phyloP scores from a whole-genome alignment of 2,113 vertebrate genomes.

The Hiodon alosoides region DNA sequence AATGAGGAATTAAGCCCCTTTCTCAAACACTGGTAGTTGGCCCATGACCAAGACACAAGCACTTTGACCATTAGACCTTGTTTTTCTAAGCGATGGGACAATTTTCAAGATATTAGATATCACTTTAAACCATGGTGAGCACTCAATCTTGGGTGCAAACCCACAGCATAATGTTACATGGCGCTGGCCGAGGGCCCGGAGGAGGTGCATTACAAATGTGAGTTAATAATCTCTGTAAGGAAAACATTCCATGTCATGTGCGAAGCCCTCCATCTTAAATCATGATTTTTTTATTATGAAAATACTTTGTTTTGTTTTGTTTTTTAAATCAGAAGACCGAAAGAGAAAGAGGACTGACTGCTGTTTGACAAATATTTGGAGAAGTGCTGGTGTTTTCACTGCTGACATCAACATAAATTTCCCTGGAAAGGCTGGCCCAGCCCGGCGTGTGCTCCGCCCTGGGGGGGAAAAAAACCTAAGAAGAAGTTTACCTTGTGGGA shows the following conservation, averaged over 20 bases:
- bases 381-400: constrained; percentile 66
- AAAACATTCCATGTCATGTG: constrained; percentile 56
- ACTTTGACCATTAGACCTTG: background rate
- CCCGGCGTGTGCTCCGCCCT: constrained; percentile 60
- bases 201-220: constrained; percentile 26
- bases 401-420: constrained; percentile 78
- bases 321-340: constrained; percentile 17
- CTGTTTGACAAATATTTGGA: constrained; percentile 71
- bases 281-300: constrained; percentile 47
- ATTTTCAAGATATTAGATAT: constrained; percentile 1
- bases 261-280: constrained; percentile 51
- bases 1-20: too few relatives aligned
- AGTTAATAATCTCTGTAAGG: constrained; percentile 50
- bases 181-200: constrained; percentile 37
- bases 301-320: constrained; percentile 20
- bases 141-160: constrained; percentile 27
- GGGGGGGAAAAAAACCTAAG: constrained; percentile 45
- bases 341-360: constrained; percentile 48
- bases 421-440: constrained; percentile 52
- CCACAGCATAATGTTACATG: constrained; percentile 25
- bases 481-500: constrained; percentile 41
- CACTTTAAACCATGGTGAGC: background rate
- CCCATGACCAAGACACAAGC: background rate
- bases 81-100: background rate
- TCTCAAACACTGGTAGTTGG: background rate